These are phyloP conservation scores for Arion vulgaris DNA, from an alignment of 1,140 invertebrate species.

Conservation along the genomic window DNA sequence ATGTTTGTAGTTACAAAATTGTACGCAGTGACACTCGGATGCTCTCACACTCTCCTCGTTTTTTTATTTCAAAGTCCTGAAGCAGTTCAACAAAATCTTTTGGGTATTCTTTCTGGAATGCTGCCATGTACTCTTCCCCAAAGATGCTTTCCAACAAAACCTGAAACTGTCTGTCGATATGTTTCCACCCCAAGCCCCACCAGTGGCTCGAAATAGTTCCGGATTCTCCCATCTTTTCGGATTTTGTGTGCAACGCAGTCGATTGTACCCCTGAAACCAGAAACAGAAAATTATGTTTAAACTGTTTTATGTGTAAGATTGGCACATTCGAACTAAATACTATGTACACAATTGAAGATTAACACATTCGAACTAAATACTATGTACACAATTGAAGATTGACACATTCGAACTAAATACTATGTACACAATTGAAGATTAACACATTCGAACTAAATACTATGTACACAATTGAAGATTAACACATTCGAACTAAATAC, in stretches of 20 bases:
- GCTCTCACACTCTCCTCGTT: conserved; percentile 66
- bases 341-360: too few species aligned
- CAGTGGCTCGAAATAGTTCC: conserved; percentile 67
- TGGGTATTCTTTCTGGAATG: conserved; percentile 60
- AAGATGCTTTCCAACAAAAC: conserved; percentile 63
- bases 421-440: too few species aligned
- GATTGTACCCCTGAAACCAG: conserved; percentile 64
- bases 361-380: too few species aligned
- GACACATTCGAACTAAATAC: too few species aligned
- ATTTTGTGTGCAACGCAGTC: conserved; percentile 68
- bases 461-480: too few species aligned
- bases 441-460: too few species aligned
- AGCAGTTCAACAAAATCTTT: conserved; percentile 68
- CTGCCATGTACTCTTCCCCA: conserved; percentile 58
- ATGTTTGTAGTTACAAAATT: conserved; percentile 67
- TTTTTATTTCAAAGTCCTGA: conserved; percentile 71
- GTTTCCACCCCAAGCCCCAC: conserved; percentile 69
- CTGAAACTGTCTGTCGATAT: conserved; percentile 66
- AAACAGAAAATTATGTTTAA: not conserved
- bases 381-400: too few species aligned
- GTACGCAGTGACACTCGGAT: conserved; percentile 66
- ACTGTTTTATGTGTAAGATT: too few species aligned
- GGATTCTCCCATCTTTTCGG: conserved; percentile 61
- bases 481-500: too few species aligned
- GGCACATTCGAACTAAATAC: too few species aligned